These are phyloP conservation scores for Samia ricini DNA, from an alignment of 1,140 invertebrate species.

Conservation along the genomic window DNA sequence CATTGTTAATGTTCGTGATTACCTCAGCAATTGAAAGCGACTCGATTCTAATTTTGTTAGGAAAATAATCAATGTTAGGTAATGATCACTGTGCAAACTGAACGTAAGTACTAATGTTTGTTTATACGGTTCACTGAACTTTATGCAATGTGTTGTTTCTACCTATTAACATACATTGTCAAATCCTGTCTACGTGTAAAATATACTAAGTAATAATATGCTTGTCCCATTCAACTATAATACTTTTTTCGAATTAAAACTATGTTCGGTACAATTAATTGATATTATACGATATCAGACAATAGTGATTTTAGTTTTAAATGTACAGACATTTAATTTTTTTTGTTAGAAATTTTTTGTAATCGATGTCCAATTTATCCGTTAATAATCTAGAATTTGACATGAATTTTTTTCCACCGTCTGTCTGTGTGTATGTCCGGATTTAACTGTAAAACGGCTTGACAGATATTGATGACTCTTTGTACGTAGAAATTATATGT, in stretches of 20 bases:
- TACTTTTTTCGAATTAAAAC: not conserved
- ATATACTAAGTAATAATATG: not conserved
- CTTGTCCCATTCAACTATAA: not conserved
- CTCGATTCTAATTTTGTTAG: not conserved
- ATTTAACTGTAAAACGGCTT: no score
- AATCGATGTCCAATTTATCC: no score
- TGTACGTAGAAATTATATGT: no score
- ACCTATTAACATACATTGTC: not conserved
- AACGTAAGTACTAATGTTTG: slow-evolving; percentile 1
- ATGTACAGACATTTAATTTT: no score
- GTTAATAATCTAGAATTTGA: no score
- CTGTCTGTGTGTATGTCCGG: no score
- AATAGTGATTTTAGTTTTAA: no score
- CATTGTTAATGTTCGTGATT: slow-evolving; percentile 15
- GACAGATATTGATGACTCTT: no score
- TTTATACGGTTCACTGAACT: not conserved
- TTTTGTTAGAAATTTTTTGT: no score
- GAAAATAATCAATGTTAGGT: slow-evolving; percentile 5
- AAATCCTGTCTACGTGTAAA: not conserved
- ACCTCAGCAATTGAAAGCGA: slow-evolving; percentile 6
- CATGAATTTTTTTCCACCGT: no score
- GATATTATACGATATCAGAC: no score
- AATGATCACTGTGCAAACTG: slow-evolving; percentile 3
- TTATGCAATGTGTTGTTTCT: not conserved
- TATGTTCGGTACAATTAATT: not conserved